Evolutionary conservation across 2,113 vertebrate species (phyloP).

Genomic region (Pithys albifrons): DNA sequence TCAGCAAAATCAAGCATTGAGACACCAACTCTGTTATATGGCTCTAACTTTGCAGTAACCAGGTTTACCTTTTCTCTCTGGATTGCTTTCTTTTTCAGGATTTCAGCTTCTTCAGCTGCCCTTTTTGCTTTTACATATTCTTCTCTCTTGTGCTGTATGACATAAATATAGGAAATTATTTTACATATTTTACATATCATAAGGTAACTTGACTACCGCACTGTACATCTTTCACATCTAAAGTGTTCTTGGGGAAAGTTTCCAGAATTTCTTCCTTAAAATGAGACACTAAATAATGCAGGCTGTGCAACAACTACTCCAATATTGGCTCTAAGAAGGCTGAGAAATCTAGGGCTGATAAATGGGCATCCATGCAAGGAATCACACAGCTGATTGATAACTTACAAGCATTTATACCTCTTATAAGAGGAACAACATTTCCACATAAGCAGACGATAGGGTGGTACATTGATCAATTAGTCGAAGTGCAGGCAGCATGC

Average conservation of each 20-base stretch:
- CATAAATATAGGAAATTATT: not conserved
- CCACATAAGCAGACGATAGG: not conserved
- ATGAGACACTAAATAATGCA: not conserved
- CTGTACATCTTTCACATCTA: not conserved
- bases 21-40: not conserved
- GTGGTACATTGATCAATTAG: constrained; percentile 15
- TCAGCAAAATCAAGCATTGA: not conserved
- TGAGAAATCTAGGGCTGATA: not conserved
- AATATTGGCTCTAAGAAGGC: not conserved
- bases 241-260: not conserved
- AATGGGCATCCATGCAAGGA: not conserved
- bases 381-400: not conserved
- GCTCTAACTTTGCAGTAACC: not conserved
- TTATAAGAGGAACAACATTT: not conserved
- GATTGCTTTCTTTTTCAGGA: constrained; percentile 75
- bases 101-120: constrained; percentile 78
- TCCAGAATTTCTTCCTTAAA: not conserved
- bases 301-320: not conserved
- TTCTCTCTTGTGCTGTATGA: constrained; percentile 75
- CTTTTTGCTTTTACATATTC: constrained; percentile 73
- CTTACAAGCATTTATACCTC: not conserved
- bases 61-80: constrained; percentile 83
- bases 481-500: not conserved
- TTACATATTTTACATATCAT: not conserved
- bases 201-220: not conserved